phyloP scores from a whole-genome alignment of 2,113 vertebrate species.

The Bubo scandiacus region DNA sequence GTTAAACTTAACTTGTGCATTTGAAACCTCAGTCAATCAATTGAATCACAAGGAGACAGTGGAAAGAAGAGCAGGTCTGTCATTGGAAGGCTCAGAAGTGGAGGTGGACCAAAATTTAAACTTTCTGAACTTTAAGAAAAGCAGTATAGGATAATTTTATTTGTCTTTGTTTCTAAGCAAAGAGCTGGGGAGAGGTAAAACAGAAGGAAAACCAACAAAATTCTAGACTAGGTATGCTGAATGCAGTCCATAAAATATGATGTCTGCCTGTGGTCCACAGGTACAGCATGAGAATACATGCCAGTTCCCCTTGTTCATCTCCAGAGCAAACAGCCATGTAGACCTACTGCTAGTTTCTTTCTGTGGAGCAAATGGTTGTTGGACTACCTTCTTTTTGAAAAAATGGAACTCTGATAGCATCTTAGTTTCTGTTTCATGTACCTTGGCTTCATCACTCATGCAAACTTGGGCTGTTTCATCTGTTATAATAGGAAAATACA shows the following conservation, averaged over 20 bases:
- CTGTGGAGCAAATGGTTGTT: background rate
- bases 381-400: background rate
- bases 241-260: background rate
- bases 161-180: background rate
- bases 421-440: background rate
- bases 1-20: background rate
- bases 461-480: background rate
- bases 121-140: background rate
- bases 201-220: background rate
- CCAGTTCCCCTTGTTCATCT: background rate
- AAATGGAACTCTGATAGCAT: background rate
- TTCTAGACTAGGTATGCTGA: background rate
- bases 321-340: background rate
- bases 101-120: background rate
- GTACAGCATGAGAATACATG: too few relatives aligned
- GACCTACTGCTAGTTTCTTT: background rate
- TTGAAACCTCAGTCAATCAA: background rate
- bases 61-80: background rate
- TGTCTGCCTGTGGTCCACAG: too few relatives aligned
- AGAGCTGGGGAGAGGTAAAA: background rate
- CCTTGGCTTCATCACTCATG: background rate
- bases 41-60: background rate
- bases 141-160: fast-evolving
- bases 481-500: background rate
- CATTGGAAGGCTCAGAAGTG: background rate